A percentile compares a stretch with the other conserved stretches of the same genome.
Conservation (phyloP, 2,113 vertebrate genomes). For the Baryphthengus martii region DNA sequence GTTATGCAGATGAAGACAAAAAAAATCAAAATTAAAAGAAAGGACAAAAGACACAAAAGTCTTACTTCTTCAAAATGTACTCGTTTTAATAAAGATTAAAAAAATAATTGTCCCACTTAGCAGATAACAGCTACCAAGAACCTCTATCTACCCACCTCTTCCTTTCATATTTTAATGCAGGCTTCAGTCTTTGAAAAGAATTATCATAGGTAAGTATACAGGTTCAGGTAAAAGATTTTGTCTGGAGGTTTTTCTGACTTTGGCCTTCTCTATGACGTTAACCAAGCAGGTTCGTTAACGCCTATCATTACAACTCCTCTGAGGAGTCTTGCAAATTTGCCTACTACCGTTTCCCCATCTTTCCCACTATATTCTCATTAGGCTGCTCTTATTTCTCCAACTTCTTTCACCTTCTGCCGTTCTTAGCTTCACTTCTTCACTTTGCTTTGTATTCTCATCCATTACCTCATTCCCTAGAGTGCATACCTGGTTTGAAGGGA, state of each 20-base stretch:
- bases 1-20: conserved; percentile 19
- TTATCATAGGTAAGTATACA: neutral
- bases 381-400: neutral
- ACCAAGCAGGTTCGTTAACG: conserved; percentile 9
- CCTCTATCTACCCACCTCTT: conserved; percentile 4
- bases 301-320: conserved; percentile 5
- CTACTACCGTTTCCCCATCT: neutral
- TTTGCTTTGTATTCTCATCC: neutral
- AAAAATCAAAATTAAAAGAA: conserved; percentile 20
- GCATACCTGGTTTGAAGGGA: neutral
- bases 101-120: neutral
- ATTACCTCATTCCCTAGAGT: neutral
- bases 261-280: neutral
- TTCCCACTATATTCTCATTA: neutral
- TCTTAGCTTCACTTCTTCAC: neutral
- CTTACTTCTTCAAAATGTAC: neutral
- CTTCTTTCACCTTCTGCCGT: neutral
- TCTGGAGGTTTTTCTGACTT: neutral
- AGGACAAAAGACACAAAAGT: neutral
- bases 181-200: conserved; percentile 43
- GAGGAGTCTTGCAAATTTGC: neutral
- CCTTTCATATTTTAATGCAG: conserved; percentile 55
- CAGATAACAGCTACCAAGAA: conserved; percentile 50
- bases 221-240: conserved; percentile 3
- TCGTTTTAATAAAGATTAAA: neutral